Percentiles rank a stretch among this genome's conserved stretches.
Conservation (phyloP, 2,113 vertebrate species). For the Seriola dumerili region DNA sequence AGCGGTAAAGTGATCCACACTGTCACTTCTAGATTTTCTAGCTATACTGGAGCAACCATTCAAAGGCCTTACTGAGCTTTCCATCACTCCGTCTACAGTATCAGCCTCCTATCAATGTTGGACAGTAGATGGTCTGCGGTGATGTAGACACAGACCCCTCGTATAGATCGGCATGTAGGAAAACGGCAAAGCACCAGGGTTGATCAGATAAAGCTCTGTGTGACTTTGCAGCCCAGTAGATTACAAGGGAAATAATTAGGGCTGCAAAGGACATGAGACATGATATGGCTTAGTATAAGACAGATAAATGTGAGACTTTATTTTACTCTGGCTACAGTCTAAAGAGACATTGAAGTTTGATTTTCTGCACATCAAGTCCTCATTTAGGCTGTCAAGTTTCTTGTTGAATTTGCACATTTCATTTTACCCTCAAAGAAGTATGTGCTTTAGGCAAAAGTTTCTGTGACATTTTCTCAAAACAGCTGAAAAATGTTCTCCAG, state of each 20-base stretch:
- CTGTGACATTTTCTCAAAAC: background rate
- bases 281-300: slow-evolving; percentile 20
- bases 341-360: background rate
- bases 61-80: background rate
- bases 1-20: background rate
- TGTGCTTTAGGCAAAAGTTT: background rate
- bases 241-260: slow-evolving; percentile 54
- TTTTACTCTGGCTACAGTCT: background rate
- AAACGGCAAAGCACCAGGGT: slow-evolving; percentile 44
- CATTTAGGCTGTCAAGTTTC: background rate
- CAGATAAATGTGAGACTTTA: slow-evolving; percentile 8
- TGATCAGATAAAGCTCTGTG: slow-evolving; percentile 62
- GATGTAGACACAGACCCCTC: slow-evolving; percentile 29
- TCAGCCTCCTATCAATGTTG: slow-evolving; percentile 19
- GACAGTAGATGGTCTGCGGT: slow-evolving; percentile 27
- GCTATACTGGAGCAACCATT: background rate
- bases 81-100: background rate
- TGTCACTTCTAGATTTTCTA: background rate
- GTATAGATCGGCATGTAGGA: slow-evolving; percentile 45
- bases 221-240: slow-evolving; percentile 27
- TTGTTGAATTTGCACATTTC: background rate
- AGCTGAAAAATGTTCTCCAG: background rate
- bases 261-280: slow-evolving; percentile 31
- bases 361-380: background rate
- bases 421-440: background rate